These are phyloP conservation scores for Plagiodera versicolora DNA, from an alignment of 2,888 invertebrate genomes.

Conservation along the genomic window DNA sequence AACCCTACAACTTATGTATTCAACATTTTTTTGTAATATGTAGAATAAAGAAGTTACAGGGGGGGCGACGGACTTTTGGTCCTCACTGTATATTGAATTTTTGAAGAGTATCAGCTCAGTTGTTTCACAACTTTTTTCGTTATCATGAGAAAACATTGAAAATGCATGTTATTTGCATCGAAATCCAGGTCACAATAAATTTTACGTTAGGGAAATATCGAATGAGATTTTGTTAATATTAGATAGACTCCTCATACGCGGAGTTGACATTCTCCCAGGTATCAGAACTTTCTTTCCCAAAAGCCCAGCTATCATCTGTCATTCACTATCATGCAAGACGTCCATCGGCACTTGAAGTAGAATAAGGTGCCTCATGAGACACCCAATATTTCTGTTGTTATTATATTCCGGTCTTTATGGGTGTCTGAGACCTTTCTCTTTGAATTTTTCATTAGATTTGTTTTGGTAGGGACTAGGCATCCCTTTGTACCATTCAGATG, in stretches of 20 bases:
- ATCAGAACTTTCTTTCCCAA: background rate
- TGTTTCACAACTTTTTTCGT: too few relatives aligned
- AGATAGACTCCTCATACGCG: background rate
- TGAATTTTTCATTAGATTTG: constrained; percentile 20
- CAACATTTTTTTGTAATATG: too few relatives aligned
- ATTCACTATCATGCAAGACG: constrained; percentile 1
- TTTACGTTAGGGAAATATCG: too few relatives aligned
- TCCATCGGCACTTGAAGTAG: constrained; percentile 18
- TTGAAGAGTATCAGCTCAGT: too few relatives aligned
- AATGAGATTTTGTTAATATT: too few relatives aligned
- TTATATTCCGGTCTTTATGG: constrained; percentile 20
- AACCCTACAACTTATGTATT: too few relatives aligned
- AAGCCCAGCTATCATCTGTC: background rate
- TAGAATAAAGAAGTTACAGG: too few relatives aligned
- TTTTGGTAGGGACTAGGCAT: constrained; percentile 15
- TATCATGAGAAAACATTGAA: too few relatives aligned
- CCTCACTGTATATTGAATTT: too few relatives aligned
- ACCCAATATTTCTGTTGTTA: constrained; percentile 24
- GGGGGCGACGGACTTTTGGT: too few relatives aligned
- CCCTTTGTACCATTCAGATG: constrained; percentile 16
- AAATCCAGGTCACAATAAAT: too few relatives aligned
- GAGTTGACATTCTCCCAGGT: background rate
- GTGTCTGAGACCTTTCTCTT: constrained; percentile 13
- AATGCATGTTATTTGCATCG: too few relatives aligned
- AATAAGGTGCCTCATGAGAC: constrained; percentile 22